Evolutionary conservation across 2,888 invertebrate species (phyloP).

Genomic region (Perithous albicinctus): DNA sequence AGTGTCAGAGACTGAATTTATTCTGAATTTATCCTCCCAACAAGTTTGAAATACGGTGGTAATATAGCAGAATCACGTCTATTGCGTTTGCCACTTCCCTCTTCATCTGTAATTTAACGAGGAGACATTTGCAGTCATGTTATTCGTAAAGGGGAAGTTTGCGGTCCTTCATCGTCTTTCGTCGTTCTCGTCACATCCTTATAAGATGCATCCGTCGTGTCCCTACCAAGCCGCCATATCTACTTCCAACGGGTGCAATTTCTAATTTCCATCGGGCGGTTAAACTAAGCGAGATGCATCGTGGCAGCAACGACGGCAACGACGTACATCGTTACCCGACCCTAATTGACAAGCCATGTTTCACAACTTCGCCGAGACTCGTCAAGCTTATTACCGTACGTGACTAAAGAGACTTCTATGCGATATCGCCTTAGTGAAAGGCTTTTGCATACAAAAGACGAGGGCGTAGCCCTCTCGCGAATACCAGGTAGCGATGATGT

Average conservation of each 20-base stretch:
- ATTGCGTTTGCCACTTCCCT: background rate
- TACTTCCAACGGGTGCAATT: constrained; percentile 44
- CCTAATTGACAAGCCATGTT: constrained; percentile 76
- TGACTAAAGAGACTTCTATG: constrained; percentile 28
- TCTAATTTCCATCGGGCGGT: constrained; percentile 52
- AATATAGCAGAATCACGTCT: background rate
- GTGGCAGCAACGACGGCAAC: constrained; percentile 36
- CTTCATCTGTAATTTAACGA: constrained; percentile 9
- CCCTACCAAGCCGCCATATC: background rate
- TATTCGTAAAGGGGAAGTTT: background rate
- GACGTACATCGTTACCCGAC: constrained; percentile 68
- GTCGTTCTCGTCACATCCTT: background rate
- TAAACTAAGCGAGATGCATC: constrained; percentile 55
- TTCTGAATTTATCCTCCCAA: background rate
- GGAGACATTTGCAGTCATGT: background rate
- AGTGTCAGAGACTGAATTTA: background rate
- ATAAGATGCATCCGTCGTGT: background rate
- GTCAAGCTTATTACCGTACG: constrained; percentile 63
- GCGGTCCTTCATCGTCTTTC: background rate
- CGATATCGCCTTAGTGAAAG: constrained; percentile 10
- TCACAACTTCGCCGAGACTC: constrained; percentile 67
- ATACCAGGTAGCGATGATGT: background rate
- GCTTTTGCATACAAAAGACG: constrained; percentile 16
- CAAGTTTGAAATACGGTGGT: background rate
- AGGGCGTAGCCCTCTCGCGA: constrained; percentile 8